These are phyloP conservation scores for Sphaeramia orbicularis DNA, from an alignment of 2,797 vertebrate species.

Conservation along the genomic window DNA sequence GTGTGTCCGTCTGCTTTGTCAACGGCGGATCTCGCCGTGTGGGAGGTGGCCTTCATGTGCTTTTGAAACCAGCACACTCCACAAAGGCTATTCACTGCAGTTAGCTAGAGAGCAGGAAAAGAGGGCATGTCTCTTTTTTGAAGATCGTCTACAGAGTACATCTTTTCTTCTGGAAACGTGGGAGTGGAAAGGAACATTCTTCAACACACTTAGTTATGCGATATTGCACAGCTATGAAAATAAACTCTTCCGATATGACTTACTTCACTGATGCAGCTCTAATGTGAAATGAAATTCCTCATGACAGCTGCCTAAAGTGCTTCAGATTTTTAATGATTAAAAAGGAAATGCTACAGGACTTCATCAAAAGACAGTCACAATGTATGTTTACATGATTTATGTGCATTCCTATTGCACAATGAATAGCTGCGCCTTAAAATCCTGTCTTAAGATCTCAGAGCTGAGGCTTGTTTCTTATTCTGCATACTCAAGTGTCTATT, in stretches of 20 bases:
- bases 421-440: no score
- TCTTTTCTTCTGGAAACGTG: slow-evolving; percentile 59
- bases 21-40: slow-evolving; percentile 33
- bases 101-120: slow-evolving; percentile 40
- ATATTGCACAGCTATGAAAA: slow-evolving; percentile 30
- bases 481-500: slow-evolving; percentile 17
- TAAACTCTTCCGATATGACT: slow-evolving; percentile 17
- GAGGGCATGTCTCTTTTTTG: slow-evolving; percentile 35
- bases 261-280: slow-evolving; percentile 4
- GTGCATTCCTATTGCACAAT: no score
- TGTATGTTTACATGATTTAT: no score
- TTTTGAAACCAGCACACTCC: slow-evolving; percentile 58
- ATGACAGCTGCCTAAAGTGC: not conserved
- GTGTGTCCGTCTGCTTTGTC: slow-evolving; percentile 55
- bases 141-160: slow-evolving; percentile 50
- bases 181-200: slow-evolving; percentile 53
- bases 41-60: slow-evolving; percentile 62
- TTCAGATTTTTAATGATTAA: not conserved
- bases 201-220: slow-evolving; percentile 33
- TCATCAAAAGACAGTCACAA: no score
- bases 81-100: slow-evolving; percentile 60
- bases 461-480: slow-evolving; percentile 1
- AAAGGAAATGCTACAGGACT: not conserved
- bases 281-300: slow-evolving; percentile 8
- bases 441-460: not conserved